Conservation (phyloP, 2,113 vertebrate species). For the Sturnira hondurensis region DNA sequence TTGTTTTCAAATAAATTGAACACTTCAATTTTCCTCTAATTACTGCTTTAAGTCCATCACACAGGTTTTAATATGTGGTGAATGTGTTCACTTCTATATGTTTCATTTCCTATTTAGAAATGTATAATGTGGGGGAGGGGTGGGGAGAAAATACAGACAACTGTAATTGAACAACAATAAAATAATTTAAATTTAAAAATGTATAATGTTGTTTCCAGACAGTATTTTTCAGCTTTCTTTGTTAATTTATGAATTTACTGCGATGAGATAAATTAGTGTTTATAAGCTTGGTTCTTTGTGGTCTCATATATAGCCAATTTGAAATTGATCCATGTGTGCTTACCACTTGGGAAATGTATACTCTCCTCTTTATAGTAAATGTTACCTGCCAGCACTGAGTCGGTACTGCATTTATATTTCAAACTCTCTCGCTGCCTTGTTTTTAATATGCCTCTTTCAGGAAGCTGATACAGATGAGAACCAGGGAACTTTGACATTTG, state of each 20-base stretch:
- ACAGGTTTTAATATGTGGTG: neutral
- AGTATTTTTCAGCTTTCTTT: neutral
- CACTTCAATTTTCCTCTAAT: neutral
- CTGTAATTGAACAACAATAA: too few relatives aligned
- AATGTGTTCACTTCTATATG: neutral
- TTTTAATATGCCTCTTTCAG: slow-evolving; percentile 75
- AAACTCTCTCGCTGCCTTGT: neutral
- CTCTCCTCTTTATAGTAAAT: neutral
- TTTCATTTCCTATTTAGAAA: neutral
- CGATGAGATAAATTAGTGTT: neutral
- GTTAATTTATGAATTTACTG: neutral
- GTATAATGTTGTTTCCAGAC: neutral
- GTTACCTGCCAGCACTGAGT: neutral
- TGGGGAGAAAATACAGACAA: too few relatives aligned
- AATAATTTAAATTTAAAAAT: neutral
- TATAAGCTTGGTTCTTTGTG: neutral
- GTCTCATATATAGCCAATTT: neutral
- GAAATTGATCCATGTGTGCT: neutral
- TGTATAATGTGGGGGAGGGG: neutral
- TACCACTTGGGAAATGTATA: neutral
- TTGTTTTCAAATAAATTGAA: neutral
- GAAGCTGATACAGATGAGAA: slow-evolving; percentile 98
- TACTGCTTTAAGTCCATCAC: neutral
- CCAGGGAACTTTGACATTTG: slow-evolving; percentile 94
- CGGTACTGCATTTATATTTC: neutral